A percentile compares a stretch with the other conserved stretches of the same genome.
Conservation (phyloP, 2,113 vertebrate species). For the Takifugu bimaculatus region DNA sequence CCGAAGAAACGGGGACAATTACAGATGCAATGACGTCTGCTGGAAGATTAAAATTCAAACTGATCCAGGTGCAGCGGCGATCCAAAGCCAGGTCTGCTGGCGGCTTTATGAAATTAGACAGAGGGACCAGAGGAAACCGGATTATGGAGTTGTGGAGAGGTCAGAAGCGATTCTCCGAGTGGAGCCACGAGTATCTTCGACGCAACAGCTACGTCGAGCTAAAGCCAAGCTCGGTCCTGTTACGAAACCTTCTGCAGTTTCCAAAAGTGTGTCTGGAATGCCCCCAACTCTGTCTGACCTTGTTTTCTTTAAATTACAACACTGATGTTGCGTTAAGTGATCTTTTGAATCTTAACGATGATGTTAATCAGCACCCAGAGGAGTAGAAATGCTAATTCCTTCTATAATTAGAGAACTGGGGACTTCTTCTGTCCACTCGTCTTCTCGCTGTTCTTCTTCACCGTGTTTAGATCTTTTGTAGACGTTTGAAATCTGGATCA, state of each 20-base stretch:
- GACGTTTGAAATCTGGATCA: too few relatives aligned
- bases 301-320: slow-evolving; percentile 31
- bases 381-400: slow-evolving; percentile 37
- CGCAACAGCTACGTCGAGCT: too few relatives aligned
- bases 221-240: too few relatives aligned
- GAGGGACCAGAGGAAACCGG: slow-evolving; percentile 9
- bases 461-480: too few relatives aligned
- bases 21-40: slow-evolving; percentile 25
- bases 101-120: slow-evolving; percentile 35
- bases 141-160: neutral
- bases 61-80: slow-evolving; percentile 16
- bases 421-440: slow-evolving; percentile 12
- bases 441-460: slow-evolving; percentile 9
- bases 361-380: slow-evolving; percentile 43
- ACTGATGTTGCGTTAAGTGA: slow-evolving; percentile 30
- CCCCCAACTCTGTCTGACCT: slow-evolving; percentile 18
- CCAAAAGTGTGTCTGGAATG: neutral
- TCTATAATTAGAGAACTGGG: slow-evolving; percentile 45
- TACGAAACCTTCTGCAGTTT: too few relatives aligned
- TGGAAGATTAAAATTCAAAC: slow-evolving; percentile 23
- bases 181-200: neutral
- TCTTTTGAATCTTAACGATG: slow-evolving; percentile 32
- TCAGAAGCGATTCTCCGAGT: neutral
- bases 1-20: slow-evolving; percentile 36
- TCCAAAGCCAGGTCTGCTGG: neutral